A percentile compares a stretch with the other conserved stretches of the same genome.
Evolutionary conservation across 2,888 invertebrate genomes (phyloP).

Genomic region (Trachelus stipa): DNA sequence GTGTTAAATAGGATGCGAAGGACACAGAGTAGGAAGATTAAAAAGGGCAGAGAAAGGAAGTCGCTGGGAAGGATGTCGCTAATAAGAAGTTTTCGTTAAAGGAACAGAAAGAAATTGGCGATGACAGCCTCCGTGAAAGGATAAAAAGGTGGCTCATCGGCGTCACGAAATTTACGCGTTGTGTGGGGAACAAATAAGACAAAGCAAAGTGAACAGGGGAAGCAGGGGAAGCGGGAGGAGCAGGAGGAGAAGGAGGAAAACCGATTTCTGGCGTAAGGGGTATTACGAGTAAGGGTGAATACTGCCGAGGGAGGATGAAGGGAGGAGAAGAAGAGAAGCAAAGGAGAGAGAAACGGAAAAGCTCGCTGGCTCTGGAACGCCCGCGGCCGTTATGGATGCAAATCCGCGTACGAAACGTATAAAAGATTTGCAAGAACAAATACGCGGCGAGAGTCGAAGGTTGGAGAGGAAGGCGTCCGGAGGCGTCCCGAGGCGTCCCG

Average conservation of each 20-base stretch:
- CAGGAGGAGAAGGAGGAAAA: constrained; percentile 24
- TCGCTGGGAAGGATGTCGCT: constrained; percentile 18
- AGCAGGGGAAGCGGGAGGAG: constrained; percentile 24
- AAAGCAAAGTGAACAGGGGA: constrained; percentile 25
- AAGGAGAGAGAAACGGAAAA: constrained; percentile 21
- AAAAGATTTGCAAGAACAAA: constrained; percentile 62
- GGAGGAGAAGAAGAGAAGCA: not conserved
- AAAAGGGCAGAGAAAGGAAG: constrained; percentile 12
- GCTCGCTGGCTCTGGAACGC: constrained; percentile 31
- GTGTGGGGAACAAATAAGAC: constrained; percentile 35
- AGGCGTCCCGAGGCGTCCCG: constrained; percentile 40
- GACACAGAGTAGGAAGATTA: too few relatives aligned
- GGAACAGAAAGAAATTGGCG: not conserved
- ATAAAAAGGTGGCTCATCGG: not conserved
- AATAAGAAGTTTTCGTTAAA: not conserved
- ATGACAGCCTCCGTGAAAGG: not conserved
- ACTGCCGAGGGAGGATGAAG: too few relatives aligned
- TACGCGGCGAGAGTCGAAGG: constrained; percentile 38
- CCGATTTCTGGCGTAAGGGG: not conserved
- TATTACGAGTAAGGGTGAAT: too few relatives aligned
- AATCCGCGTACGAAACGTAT: constrained; percentile 56
- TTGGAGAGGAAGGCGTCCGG: constrained; percentile 32
- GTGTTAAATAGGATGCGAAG: too few relatives aligned
- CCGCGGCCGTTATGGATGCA: constrained; percentile 53
- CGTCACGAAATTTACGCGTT: constrained; percentile 22